Percentiles rank a stretch among this genome's conserved stretches.
phyloP scores from a whole-genome alignment of 2,888 invertebrate species.

The Galerucella nymphaeae region DNA sequence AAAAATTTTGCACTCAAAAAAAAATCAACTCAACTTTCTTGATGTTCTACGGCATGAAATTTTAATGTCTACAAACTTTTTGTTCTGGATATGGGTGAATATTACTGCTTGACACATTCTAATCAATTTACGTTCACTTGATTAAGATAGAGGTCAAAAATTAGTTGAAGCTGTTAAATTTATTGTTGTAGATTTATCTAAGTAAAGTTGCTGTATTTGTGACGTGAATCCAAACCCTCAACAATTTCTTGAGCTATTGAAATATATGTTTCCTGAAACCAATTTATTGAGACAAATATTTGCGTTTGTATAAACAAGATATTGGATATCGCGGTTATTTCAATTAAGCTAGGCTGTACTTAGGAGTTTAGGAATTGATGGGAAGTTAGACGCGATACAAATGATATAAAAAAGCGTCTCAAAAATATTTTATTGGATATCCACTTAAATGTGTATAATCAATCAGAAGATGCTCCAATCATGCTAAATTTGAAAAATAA shows the following conservation, averaged over 20 bases:
- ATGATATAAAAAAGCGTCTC: not conserved
- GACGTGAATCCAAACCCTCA: not conserved
- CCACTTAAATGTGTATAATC: not conserved
- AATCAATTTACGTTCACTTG: no score
- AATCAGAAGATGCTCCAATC: no score
- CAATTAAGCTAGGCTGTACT: not conserved
- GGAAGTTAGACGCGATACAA: not conserved
- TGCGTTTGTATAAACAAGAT: constrained; percentile 1
- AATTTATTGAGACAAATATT: constrained; percentile 1
- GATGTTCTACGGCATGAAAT: no score
- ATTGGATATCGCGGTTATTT: constrained; percentile 11
- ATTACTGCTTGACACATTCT: no score
- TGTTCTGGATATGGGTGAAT: no score
- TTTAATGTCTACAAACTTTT: no score
- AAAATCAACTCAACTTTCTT: no score
- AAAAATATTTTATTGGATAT: not conserved
- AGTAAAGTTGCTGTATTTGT: no score
- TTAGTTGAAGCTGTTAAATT: no score
- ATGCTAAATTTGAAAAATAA: no score
- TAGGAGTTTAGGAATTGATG: not conserved
- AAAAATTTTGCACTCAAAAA: no score
- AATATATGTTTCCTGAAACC: not conserved
- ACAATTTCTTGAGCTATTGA: not conserved
- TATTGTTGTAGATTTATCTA: no score
- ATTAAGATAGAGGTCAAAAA: not conserved